phyloP scores from a whole-genome alignment of 2,797 vertebrate species.

The Catostomus latipinnis region DNA sequence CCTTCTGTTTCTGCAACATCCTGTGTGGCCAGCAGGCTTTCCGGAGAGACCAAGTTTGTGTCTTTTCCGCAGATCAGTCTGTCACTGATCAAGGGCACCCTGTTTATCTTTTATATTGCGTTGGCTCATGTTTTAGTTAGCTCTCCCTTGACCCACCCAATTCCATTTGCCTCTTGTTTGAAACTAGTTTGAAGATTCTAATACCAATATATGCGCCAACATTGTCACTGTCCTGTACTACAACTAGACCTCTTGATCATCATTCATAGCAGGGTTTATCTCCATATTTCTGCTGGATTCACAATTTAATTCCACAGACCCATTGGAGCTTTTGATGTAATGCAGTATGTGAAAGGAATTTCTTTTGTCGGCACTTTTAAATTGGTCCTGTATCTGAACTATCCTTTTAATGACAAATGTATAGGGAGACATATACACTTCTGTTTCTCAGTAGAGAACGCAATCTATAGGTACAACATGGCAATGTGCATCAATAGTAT shows the following conservation, averaged over 20 bases:
- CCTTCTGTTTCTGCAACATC: conserved; percentile 17
- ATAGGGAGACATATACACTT: neutral
- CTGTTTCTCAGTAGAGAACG: neutral
- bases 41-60: conserved; percentile 8
- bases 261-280: conserved; percentile 31
- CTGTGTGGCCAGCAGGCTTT: conserved; percentile 14
- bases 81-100: conserved; percentile 43
- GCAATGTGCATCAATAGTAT: neutral
- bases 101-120: conserved; percentile 34
- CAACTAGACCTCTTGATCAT: conserved; percentile 31
- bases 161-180: conserved; percentile 30
- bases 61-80: conserved; percentile 34
- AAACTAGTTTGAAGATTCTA: conserved; percentile 42
- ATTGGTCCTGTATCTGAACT: conserved; percentile 16
- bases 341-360: conserved; percentile 40
- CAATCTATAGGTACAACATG: neutral
- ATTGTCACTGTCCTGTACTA: conserved; percentile 24
- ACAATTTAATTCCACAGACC: conserved; percentile 41
- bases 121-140: conserved; percentile 29
- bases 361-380: conserved; percentile 22
- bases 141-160: conserved; percentile 37
- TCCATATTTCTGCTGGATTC: conserved; percentile 52
- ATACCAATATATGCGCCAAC: conserved; percentile 37
- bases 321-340: conserved; percentile 47
- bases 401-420: no score